These are phyloP conservation scores for Acanthochromis polyacanthus DNA, from an alignment of 2,113 vertebrate genomes.

Conservation along the genomic window DNA sequence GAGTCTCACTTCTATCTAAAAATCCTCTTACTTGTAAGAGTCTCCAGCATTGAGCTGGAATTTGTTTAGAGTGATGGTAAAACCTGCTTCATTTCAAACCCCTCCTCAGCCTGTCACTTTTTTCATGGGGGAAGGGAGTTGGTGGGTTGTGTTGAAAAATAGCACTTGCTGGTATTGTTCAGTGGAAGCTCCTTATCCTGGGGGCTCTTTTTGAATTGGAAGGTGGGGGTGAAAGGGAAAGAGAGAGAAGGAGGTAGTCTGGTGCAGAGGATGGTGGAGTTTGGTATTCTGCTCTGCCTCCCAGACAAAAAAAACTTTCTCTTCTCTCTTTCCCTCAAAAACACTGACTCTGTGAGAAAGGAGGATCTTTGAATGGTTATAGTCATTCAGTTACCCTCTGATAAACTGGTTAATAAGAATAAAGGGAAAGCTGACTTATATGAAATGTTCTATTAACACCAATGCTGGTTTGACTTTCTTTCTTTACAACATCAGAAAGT, in stretches of 20 bases:
- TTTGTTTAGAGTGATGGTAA: slow-evolving; percentile 20
- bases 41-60: slow-evolving; percentile 7
- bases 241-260: slow-evolving; percentile 27
- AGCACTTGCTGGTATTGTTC: slow-evolving; percentile 51
- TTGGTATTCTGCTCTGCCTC: slow-evolving; percentile 74
- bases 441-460: slow-evolving; percentile 7
- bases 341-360: slow-evolving; percentile 28
- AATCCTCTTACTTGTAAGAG: background rate
- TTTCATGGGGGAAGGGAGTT: background rate
- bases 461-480: background rate
- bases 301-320: slow-evolving; percentile 56
- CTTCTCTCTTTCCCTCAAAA: slow-evolving; percentile 29
- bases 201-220: slow-evolving; percentile 50
- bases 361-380: slow-evolving; percentile 2
- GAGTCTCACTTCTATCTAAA: background rate
- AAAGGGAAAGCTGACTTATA: background rate
- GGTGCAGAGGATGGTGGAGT: slow-evolving; percentile 44
- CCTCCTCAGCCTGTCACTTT: slow-evolving; percentile 6
- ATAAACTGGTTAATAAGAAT: background rate
- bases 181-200: slow-evolving; percentile 46
- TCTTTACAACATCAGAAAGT: slow-evolving; percentile 7
- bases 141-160: slow-evolving; percentile 34
- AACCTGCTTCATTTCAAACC: slow-evolving; percentile 25
- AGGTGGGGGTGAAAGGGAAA: slow-evolving; percentile 30
- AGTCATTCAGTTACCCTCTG: background rate